phyloP scores from a whole-genome alignment of 2,797 vertebrate genomes.

The Pipistrellus pipistrellus region DNA sequence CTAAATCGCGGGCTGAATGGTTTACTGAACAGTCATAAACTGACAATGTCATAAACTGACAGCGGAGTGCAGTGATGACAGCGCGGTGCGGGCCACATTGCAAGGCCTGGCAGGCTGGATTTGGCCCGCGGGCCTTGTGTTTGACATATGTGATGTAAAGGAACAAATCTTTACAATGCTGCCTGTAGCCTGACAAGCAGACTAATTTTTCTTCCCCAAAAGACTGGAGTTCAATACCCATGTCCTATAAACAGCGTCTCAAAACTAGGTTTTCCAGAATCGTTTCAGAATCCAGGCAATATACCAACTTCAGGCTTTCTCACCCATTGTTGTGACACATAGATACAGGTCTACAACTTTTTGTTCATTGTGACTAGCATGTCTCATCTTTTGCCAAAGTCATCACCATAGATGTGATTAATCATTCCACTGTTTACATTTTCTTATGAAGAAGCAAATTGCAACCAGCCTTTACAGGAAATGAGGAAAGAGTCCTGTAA shows the following conservation, averaged over 20 bases:
- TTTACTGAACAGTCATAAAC: too few species aligned
- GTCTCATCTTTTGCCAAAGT: not conserved
- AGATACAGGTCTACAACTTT: not conserved
- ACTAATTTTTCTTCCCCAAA: not conserved
- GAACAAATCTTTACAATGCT: not conserved
- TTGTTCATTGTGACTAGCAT: not conserved
- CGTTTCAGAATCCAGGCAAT: not conserved
- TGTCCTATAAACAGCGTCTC: not conserved
- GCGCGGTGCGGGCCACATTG: too few species aligned
- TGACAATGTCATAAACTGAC: too few species aligned
- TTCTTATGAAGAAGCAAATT: slow-evolving; percentile 19
- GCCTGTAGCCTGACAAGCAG: not conserved
- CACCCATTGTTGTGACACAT: not conserved
- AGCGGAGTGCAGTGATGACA: too few species aligned
- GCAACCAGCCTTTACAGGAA: not conserved
- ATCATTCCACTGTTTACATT: not conserved
- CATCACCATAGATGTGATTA: not conserved
- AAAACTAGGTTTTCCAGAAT: not conserved
- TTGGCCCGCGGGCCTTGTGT: too few species aligned
- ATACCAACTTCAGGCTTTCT: not conserved
- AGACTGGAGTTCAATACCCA: not conserved
- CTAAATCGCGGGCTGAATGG: too few species aligned
- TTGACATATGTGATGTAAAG: too few species aligned
- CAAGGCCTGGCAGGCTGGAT: too few species aligned
- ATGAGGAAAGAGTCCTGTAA: not conserved